Evolutionary conservation across 2,113 vertebrate genomes (phyloP).

Genomic region (Phrynosoma platyrhinos): DNA sequence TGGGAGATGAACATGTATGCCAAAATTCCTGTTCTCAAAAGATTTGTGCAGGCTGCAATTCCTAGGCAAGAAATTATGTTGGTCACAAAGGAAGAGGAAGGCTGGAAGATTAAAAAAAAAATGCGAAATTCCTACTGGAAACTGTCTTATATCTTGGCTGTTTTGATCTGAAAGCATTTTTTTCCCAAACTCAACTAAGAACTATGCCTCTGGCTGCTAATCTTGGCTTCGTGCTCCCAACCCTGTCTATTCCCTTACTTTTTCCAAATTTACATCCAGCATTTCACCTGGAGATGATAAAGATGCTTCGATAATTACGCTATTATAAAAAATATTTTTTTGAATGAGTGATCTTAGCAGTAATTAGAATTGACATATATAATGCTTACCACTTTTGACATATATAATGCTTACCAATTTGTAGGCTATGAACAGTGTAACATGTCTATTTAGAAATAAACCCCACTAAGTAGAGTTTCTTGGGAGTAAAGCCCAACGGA

Average conservation of each 20-base stretch:
- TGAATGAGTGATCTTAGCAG: not conserved
- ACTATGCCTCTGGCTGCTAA: not conserved
- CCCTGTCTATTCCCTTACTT: not conserved
- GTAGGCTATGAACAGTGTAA: not conserved
- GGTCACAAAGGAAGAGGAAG: not conserved
- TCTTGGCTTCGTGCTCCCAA: not conserved
- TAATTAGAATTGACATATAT: not conserved
- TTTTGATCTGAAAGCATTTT: not conserved
- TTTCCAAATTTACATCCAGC: slow-evolving; percentile 4
- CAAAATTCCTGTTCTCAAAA: not conserved
- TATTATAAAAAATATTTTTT: not conserved
- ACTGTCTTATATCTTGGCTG: not conserved
- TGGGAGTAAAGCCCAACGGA: not conserved
- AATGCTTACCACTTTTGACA: not conserved
- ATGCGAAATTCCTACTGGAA: not conserved
- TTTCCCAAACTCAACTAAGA: not conserved
- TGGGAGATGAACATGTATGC: not conserved
- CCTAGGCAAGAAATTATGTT: not conserved
- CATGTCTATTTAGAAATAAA: not conserved
- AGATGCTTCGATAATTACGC: slow-evolving; percentile 4
- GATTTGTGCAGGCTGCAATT: not conserved
- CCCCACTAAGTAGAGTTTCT: not conserved
- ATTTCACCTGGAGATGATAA: not conserved
- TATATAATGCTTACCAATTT: no score
- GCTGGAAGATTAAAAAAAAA: not conserved